Conservation (phyloP, 2,113 vertebrate species). For the Pelobates fuscus region DNA sequence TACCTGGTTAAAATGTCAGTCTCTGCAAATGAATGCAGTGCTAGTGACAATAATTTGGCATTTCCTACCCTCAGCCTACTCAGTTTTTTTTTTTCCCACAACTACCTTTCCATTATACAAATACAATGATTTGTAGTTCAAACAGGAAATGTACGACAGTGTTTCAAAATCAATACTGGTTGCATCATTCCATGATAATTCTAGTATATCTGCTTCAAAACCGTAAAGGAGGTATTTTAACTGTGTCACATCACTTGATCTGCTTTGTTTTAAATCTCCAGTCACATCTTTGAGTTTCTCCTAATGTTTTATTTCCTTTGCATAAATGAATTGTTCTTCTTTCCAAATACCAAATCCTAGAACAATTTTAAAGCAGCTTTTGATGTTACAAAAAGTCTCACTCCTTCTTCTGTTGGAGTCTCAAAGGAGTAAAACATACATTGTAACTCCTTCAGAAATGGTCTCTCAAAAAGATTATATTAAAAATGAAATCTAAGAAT, state of each 20-base stretch:
- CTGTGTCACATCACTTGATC: slow-evolving; percentile 40
- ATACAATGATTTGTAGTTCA: slow-evolving; percentile 38
- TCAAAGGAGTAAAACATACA: slow-evolving; percentile 65
- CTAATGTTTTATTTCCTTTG: slow-evolving; percentile 49
- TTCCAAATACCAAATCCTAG: slow-evolving; percentile 57
- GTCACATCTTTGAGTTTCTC: slow-evolving; percentile 34
- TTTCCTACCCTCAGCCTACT: neutral
- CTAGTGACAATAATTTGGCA: slow-evolving; percentile 24
- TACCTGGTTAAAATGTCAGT: slow-evolving; percentile 21
- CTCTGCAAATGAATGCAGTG: neutral
- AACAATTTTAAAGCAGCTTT: slow-evolving; percentile 57
- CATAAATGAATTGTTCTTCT: slow-evolving; percentile 50
- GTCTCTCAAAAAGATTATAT: slow-evolving; percentile 69
- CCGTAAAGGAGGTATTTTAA: slow-evolving; percentile 49
- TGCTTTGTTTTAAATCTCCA: slow-evolving; percentile 42
- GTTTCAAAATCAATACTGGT: slow-evolving; percentile 50
- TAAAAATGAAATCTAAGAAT: slow-evolving; percentile 81
- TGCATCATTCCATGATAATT: slow-evolving; percentile 42
- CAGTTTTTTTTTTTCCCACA: slow-evolving; percentile 5
- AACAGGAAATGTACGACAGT: slow-evolving; percentile 45
- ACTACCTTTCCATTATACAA: slow-evolving; percentile 35
- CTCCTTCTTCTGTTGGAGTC: slow-evolving; percentile 60
- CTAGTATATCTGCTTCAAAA: slow-evolving; percentile 45
- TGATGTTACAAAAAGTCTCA: slow-evolving; percentile 58
- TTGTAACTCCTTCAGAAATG: slow-evolving; percentile 70